These are phyloP conservation scores for Lottia scabra DNA, from an alignment of 2,888 invertebrate species.

Conservation along the genomic window DNA sequence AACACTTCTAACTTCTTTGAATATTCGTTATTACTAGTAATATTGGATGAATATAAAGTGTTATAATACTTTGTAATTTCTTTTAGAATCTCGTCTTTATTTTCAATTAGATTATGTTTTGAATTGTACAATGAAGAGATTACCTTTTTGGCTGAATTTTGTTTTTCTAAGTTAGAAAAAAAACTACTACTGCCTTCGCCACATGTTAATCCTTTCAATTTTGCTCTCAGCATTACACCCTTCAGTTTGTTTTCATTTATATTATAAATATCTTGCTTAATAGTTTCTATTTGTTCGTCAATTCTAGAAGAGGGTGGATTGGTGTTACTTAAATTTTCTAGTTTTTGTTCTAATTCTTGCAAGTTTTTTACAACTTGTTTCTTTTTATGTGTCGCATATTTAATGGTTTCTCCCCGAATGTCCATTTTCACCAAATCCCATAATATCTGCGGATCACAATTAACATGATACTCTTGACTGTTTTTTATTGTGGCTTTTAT, in stretches of 20 bases:
- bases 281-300: neutral
- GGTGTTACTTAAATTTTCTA: neutral
- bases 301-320: neutral
- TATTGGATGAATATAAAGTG: conserved; percentile 9
- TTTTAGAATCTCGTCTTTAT: neutral
- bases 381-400: neutral
- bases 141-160: neutral
- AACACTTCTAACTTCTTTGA: neutral
- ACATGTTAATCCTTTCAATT: neutral
- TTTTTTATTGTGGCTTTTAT: conserved; percentile 7
- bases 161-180: neutral
- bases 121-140: neutral
- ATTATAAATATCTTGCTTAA: neutral
- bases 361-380: neutral
- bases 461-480: neutral
- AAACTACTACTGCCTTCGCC: neutral
- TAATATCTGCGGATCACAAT: neutral
- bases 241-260: neutral
- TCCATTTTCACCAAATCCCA: neutral
- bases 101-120: too few relatives aligned
- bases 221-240: neutral
- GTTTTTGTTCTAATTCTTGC: neutral
- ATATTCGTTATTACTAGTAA: neutral
- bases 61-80: conserved; percentile 6
- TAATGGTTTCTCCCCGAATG: neutral